These are phyloP conservation scores for Archocentrus centrarchus DNA, from an alignment of 2,113 vertebrate species.

Conservation along the genomic window DNA sequence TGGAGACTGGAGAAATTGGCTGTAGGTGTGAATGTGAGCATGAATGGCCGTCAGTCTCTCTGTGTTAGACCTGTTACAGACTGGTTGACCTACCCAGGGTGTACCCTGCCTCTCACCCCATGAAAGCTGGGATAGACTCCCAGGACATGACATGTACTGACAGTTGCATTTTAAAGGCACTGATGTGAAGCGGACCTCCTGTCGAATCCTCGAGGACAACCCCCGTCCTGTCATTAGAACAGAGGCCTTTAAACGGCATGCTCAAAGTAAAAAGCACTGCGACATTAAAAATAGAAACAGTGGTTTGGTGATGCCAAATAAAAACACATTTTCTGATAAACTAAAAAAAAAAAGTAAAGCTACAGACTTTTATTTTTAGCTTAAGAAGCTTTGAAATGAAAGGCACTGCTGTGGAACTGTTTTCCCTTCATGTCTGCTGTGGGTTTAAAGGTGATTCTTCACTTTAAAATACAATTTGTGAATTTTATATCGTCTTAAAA, in stretches of 20 bases:
- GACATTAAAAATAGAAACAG: neutral
- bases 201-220: constrained; percentile 24
- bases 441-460: neutral
- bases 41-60: too few relatives aligned
- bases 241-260: neutral
- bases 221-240: constrained; percentile 37
- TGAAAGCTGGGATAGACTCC: too few relatives aligned
- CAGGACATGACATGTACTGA: neutral
- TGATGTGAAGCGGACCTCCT: neutral
- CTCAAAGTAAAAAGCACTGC: neutral
- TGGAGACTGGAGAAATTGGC: too few relatives aligned
- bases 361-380: neutral
- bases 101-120: too few relatives aligned
- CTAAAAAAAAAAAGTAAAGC: too few relatives aligned
- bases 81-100: too few relatives aligned
- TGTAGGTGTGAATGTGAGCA: too few relatives aligned
- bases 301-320: neutral
- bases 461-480: neutral
- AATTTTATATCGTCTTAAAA: neutral
- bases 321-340: neutral
- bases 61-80: too few relatives aligned
- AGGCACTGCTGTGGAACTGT: neutral
- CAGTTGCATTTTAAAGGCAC: constrained; percentile 9
- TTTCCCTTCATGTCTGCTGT: neutral
- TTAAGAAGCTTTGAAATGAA: neutral